Conservation (phyloP, 2,888 invertebrate genomes). For the Platerodrilus igneus region DNA sequence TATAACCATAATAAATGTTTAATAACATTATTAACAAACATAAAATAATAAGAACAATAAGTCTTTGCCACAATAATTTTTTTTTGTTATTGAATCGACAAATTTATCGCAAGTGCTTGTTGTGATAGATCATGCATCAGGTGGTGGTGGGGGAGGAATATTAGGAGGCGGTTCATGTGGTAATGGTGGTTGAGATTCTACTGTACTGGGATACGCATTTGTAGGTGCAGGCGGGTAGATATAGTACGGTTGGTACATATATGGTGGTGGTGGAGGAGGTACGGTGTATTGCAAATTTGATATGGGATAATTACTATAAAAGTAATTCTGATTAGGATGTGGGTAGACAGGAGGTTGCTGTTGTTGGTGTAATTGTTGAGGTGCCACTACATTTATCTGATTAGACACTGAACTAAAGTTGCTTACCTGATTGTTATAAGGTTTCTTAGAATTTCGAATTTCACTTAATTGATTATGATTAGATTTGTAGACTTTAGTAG, state of each 20-base stretch:
- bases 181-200: conserved; percentile 49
- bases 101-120: too few species aligned
- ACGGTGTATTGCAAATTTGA: conserved; percentile 21
- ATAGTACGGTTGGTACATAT: conserved; percentile 35
- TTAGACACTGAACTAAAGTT: too few species aligned
- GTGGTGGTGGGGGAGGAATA: conserved; percentile 59
- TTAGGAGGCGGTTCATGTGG: conserved; percentile 59
- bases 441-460: conserved; percentile 43
- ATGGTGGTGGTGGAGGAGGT: conserved; percentile 37
- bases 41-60: too few species aligned
- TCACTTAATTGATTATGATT: conserved; percentile 32
- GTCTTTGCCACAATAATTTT: too few species aligned
- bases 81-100: too few species aligned
- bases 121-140: too few species aligned
- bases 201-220: conserved; percentile 34
- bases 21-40: too few species aligned
- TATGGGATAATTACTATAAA: conserved; percentile 35
- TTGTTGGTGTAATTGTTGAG: too few species aligned
- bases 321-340: conserved; percentile 20
- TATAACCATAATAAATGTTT: too few species aligned
- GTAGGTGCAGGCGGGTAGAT: conserved; percentile 39
- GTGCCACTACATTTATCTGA: too few species aligned
- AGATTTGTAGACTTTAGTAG: conserved; percentile 38
- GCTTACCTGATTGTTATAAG: conserved; percentile 36
- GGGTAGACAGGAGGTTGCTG: conserved; percentile 44